Evolutionary conservation across 2,888 invertebrate species (phyloP), one percentile per base, ranked within the genome.

Genomic region (Zygaena filipendulae): DNA sequence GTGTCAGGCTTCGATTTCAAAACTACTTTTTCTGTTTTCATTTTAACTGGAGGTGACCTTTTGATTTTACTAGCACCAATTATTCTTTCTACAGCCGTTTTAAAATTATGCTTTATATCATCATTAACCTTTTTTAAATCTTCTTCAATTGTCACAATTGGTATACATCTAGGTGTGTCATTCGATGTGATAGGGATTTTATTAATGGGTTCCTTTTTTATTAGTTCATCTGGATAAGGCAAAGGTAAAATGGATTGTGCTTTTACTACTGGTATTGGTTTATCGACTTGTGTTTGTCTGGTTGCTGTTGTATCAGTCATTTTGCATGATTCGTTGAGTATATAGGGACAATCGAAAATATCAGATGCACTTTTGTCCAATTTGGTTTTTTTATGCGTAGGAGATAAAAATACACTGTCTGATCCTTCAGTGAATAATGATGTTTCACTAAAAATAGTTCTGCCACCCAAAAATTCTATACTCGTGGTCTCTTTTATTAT

Each of bases 401-500:
- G n/a, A n/a, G n/a, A n/a, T n/a, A n/a, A 23, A 35, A 69, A 71
- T 9, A 74, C 67, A 40, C 48, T 64, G 30, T 77, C 75, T 3
- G 72, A 70, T 4, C 66, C 58, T 25, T 68, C 68, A 10, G 67
- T 67, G 25, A 54, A 61, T 19, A 72, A 33, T 11, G 77, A 72
- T 3, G 43, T 33, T 28, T 67, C 56, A 48, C 66, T 72, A 36
- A 48, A 43, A 34, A 49, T 50, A 29, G 45, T 47, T 22, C 38
- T 47, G 27, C 42, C 31, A 40, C 49, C 48, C 19, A 67, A 37
- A 35, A 69, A 62, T 28, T 77, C 75, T 37, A 74, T 56, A 47
- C 77, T 79, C 34, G 67, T 70, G 40, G 79, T 58, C 43, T 79
- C 77, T 40, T 60, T 61, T 21, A 79, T 42, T 23, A 49, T 56